These are phyloP conservation scores for Troides helena DNA, from an alignment of 2,888 invertebrate species.

Conservation along the genomic window DNA sequence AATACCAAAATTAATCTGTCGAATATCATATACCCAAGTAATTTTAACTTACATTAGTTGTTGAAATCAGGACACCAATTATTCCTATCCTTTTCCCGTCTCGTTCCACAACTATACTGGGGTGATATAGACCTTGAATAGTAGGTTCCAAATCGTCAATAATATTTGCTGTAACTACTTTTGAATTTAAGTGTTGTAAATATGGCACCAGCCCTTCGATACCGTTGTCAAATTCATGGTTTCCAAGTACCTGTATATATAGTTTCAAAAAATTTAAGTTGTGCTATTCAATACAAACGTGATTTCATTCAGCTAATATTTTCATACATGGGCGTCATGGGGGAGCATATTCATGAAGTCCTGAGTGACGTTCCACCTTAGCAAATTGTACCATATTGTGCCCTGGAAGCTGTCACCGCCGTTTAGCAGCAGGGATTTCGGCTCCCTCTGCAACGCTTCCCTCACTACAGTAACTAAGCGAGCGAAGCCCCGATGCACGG, in stretches of 20 bases:
- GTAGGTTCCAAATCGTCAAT: constrained; percentile 84
- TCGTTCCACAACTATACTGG: constrained; percentile 83
- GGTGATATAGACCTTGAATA: constrained; percentile 82
- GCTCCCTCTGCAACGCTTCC: constrained; percentile 69
- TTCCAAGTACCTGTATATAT: constrained; percentile 85
- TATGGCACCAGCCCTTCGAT: constrained; percentile 87
- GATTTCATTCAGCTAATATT: not conserved
- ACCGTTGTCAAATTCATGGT: constrained; percentile 92
- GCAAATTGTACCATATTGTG: constrained; percentile 88
- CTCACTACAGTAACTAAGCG: constrained; percentile 81
- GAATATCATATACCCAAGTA: too few species aligned
- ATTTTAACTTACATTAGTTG: constrained; percentile 58
- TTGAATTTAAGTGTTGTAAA: constrained; percentile 81
- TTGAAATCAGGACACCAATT: constrained; percentile 84
- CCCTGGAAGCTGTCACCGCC: constrained; percentile 86
- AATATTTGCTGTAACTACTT: constrained; percentile 88
- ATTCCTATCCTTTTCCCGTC: constrained; percentile 86
- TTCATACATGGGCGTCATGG: constrained; percentile 87
- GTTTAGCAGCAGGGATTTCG: constrained; percentile 82
- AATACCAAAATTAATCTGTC: constrained; percentile 61
- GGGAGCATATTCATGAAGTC: constrained; percentile 88
- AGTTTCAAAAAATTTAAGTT: too few species aligned
- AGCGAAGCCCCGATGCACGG: constrained; percentile 87
- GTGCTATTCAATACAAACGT: too few species aligned
- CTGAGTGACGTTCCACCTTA: constrained; percentile 87